phyloP scores from a whole-genome alignment of 2,797 vertebrate genomes.

The Bovichtus variegatus region DNA sequence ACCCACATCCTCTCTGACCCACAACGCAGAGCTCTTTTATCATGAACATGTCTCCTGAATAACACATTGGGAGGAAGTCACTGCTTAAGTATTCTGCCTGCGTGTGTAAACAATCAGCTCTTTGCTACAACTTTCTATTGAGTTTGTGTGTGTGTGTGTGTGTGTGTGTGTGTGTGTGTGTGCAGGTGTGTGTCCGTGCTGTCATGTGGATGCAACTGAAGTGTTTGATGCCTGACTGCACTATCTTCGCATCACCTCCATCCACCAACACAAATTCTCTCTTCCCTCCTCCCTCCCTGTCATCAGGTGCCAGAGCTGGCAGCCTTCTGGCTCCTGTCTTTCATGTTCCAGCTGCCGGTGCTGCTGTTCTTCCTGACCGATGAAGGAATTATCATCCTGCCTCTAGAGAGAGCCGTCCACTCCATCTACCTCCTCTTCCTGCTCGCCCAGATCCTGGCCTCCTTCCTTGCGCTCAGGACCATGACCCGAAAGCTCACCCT shows the following conservation, averaged over 20 bases:
- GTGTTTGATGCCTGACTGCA: constrained; percentile 36
- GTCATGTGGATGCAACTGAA: constrained; percentile 34
- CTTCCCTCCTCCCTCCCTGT: constrained; percentile 21
- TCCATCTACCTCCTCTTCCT: constrained; percentile 86
- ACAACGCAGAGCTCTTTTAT: constrained; percentile 6
- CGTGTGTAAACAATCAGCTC: constrained; percentile 32
- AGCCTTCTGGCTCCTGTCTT: constrained; percentile 90
- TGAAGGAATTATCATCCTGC: constrained; percentile 82
- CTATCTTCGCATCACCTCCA: constrained; percentile 40
- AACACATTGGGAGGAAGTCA: constrained; percentile 23
- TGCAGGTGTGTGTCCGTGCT: constrained; percentile 7
- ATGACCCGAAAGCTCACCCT: constrained; percentile 87
- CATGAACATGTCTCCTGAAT: constrained; percentile 18
- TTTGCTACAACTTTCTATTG: constrained; percentile 20
- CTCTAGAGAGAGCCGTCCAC: constrained; percentile 87
- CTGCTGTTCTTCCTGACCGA: constrained; percentile 91
- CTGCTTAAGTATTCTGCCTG: constrained; percentile 31
- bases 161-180: neutral
- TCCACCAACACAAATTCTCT: constrained; percentile 5
- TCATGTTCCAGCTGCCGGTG: constrained; percentile 89
- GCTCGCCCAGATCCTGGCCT: constrained; percentile 78
- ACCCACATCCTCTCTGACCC: constrained; percentile 24
- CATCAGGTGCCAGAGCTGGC: constrained; percentile 90
- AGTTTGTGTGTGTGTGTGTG: constrained; percentile 8
- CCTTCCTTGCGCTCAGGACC: constrained; percentile 83